Conservation (phyloP, 2,888 invertebrate genomes). For the Idaea biselata region DNA sequence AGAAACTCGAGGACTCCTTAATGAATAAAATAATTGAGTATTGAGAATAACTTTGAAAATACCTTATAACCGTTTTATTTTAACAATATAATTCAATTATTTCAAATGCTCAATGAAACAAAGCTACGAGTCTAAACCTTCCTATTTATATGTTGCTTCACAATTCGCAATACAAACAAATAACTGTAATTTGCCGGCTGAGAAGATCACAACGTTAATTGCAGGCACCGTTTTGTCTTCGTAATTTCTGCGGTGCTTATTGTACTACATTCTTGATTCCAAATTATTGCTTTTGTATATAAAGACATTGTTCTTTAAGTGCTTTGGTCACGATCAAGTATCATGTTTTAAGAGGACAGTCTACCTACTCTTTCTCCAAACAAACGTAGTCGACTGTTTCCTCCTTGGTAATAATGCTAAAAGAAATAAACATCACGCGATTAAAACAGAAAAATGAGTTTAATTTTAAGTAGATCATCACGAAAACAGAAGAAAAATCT, state of each 20-base stretch:
- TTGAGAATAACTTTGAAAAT: not conserved
- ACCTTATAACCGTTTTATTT: not conserved
- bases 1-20: too few relatives aligned
- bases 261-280: not conserved
- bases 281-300: not conserved
- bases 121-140: not conserved
- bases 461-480: too few relatives aligned
- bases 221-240: slow-evolving; percentile 2
- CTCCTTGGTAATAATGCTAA: too few relatives aligned
- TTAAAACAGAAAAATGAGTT: too few relatives aligned
- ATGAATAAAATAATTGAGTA: too few relatives aligned
- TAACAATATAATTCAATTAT: not conserved
- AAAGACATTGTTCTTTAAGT: slow-evolving; percentile 1
- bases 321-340: not conserved
- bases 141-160: not conserved
- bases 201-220: slow-evolving; percentile 8
- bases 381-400: too few relatives aligned
- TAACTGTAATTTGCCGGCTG: slow-evolving; percentile 4
- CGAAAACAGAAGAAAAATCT: too few relatives aligned
- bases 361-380: too few relatives aligned
- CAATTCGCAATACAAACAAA: slow-evolving; percentile 3
- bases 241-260: not conserved
- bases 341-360: too few relatives aligned
- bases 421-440: too few relatives aligned
- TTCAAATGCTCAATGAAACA: not conserved